Percentiles rank a stretch among this genome's conserved stretches.
Conservation (phyloP, 2,797 vertebrate genomes). For the Carapus acus region DNA sequence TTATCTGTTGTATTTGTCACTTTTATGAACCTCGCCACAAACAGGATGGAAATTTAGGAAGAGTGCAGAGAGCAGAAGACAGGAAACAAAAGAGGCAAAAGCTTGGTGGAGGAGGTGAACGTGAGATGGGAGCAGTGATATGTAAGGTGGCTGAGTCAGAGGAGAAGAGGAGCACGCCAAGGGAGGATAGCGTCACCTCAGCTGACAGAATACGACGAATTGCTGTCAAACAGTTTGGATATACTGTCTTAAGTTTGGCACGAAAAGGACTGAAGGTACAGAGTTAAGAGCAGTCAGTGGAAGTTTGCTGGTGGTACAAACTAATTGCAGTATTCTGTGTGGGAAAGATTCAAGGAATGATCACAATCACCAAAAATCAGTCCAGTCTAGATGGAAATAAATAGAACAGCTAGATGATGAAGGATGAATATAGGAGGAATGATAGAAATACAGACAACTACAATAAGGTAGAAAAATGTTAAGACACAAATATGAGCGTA, state of each 20-base stretch:
- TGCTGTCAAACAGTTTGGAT: conserved; percentile 69
- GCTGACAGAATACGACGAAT: conserved; percentile 62
- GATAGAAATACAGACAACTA: no score
- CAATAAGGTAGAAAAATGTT: no score
- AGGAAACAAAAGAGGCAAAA: neutral
- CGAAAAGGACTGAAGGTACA: conserved; percentile 75
- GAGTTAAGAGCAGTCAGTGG: no score
- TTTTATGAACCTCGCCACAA: neutral
- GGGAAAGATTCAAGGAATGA: no score
- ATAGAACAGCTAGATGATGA: no score
- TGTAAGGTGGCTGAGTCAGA: conserved; percentile 41
- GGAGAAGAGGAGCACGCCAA: conserved; percentile 52
- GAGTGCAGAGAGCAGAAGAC: neutral
- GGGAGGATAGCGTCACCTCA: conserved; percentile 70
- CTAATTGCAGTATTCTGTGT: no score
- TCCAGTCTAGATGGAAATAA: no score
- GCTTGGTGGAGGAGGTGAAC: neutral
- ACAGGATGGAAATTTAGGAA: neutral
- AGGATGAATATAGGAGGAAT: no score
- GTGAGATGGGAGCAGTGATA: conserved; percentile 37
- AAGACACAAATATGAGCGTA: no score
- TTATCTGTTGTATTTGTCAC: no score
- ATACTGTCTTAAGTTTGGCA: conserved; percentile 78
- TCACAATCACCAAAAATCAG: no score
- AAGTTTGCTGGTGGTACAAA: no score